A percentile compares a stretch with the other conserved stretches of the same genome.
phyloP scores from a whole-genome alignment of 2,113 vertebrate genomes.

The Pachycephala philippinensis region DNA sequence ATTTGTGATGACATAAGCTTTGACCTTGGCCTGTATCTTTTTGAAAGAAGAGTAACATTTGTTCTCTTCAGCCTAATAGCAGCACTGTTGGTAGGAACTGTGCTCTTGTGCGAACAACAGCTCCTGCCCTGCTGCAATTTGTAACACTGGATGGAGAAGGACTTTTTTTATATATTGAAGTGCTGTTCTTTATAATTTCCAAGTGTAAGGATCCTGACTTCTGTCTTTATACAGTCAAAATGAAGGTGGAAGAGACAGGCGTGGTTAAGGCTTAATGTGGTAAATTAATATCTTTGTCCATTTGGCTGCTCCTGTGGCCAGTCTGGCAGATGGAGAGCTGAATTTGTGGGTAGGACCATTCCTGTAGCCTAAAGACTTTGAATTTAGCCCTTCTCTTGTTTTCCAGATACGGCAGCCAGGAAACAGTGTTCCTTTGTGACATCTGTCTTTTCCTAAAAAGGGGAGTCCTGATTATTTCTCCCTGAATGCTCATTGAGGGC shows the following conservation, averaged over 20 bases:
- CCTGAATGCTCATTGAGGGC: not conserved
- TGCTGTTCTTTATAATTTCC: not conserved
- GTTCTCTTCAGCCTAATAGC: slow-evolving; percentile 32
- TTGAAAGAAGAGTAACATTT: not conserved
- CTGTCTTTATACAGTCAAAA: not conserved
- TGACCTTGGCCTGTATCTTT: slow-evolving; percentile 59
- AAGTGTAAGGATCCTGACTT: not conserved
- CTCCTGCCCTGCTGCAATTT: not conserved
- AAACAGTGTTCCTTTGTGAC: not conserved
- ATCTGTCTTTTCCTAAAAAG: not conserved
- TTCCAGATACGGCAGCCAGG: not conserved
- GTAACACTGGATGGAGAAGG: not conserved
- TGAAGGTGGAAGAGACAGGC: not conserved
- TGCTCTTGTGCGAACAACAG: not conserved
- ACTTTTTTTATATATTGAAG: not conserved
- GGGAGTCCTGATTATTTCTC: not conserved
- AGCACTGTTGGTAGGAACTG: not conserved
- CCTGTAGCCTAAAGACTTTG: not conserved
- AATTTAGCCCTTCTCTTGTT: not conserved
- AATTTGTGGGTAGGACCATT: not conserved
- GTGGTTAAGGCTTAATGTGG: not conserved
- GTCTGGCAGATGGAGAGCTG: not conserved
- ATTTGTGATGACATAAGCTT: slow-evolving; percentile 60
- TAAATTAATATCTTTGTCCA: not conserved
- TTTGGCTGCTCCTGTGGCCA: not conserved